phyloP scores from a whole-genome alignment of 2,113 vertebrate species.

The Cephalopholis sonnerati region DNA sequence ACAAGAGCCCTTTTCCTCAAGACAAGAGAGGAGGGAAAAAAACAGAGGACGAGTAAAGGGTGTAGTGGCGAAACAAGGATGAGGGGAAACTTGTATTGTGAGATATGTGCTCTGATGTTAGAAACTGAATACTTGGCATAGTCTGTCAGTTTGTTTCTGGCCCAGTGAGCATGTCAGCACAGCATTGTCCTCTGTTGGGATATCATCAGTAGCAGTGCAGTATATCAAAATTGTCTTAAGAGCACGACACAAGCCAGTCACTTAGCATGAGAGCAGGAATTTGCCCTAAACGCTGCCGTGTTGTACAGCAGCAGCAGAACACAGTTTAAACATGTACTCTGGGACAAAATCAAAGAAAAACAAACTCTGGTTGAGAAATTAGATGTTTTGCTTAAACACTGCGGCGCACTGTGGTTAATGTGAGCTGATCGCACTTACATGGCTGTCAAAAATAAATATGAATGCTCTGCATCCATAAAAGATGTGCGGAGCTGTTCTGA shows the following conservation, averaged over 20 bases:
- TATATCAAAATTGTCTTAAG: slow-evolving; percentile 71
- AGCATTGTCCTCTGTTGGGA: slow-evolving; percentile 72
- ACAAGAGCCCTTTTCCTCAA: slow-evolving; percentile 81
- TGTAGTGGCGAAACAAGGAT: slow-evolving; percentile 74
- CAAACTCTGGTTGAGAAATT: slow-evolving; percentile 33
- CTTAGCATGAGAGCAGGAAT: slow-evolving; percentile 38
- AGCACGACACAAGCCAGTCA: slow-evolving; percentile 59
- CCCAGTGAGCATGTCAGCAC: slow-evolving; percentile 77
- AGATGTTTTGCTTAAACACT: slow-evolving; percentile 41
- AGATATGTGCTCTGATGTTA: slow-evolving; percentile 78
- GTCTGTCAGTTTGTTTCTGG: slow-evolving; percentile 80
- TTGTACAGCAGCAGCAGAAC: slow-evolving; percentile 25
- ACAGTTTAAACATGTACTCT: slow-evolving; percentile 7
- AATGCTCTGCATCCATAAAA: slow-evolving; percentile 37
- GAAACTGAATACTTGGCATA: slow-evolving; percentile 80
- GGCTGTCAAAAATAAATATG: slow-evolving; percentile 55
- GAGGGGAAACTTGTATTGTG: slow-evolving; percentile 76
- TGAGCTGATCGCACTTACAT: slow-evolving; percentile 41
- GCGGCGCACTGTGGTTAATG: slow-evolving; percentile 27
- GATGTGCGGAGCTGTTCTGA: slow-evolving; percentile 42
- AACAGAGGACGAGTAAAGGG: slow-evolving; percentile 72
- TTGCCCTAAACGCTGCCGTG: slow-evolving; percentile 22
- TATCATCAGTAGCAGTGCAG: slow-evolving; percentile 69
- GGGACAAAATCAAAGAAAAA: slow-evolving; percentile 42
- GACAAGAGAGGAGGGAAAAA: slow-evolving; percentile 65